Evolutionary conservation across 2,888 invertebrate species (phyloP).

Genomic region (Gandaritis pyraliata): DNA sequence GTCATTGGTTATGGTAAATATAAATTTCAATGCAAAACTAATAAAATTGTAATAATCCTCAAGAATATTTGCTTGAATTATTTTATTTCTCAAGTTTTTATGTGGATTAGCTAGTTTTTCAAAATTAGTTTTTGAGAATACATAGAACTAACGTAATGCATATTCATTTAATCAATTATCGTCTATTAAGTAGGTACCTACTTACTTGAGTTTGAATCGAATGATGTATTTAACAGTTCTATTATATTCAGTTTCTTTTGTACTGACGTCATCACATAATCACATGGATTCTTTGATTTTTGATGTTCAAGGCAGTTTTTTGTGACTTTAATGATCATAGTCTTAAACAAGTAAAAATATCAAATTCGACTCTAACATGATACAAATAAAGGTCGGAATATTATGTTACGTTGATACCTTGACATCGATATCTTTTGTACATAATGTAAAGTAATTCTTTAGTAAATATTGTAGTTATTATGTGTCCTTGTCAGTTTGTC

Average conservation of each 20-base stretch:
- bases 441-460: constrained; percentile 52
- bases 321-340: constrained; percentile 12
- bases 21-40: no score
- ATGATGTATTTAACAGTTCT: constrained; percentile 12
- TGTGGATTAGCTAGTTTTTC: not conserved
- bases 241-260: constrained; percentile 38
- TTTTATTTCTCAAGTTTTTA: not conserved
- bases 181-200: not conserved
- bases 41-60: no score
- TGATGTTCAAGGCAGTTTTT: constrained; percentile 37
- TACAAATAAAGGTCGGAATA: constrained; percentile 45
- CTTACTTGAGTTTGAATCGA: not conserved
- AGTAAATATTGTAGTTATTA: constrained; percentile 60
- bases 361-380: constrained; percentile 5
- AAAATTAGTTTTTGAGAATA: not conserved
- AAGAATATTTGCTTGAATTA: no score
- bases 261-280: constrained; percentile 45
- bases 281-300: constrained; percentile 51
- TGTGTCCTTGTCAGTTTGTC: constrained; percentile 57
- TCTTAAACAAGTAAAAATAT: constrained; percentile 8
- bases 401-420: constrained; percentile 49
- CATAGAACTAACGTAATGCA: not conserved
- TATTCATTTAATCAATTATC: not conserved
- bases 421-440: constrained; percentile 62
- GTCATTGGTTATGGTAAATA: no score